Base-by-base conservation (phyloP, 2,113 vertebrate genomes). In the Cheilinus undulatus region DNA sequence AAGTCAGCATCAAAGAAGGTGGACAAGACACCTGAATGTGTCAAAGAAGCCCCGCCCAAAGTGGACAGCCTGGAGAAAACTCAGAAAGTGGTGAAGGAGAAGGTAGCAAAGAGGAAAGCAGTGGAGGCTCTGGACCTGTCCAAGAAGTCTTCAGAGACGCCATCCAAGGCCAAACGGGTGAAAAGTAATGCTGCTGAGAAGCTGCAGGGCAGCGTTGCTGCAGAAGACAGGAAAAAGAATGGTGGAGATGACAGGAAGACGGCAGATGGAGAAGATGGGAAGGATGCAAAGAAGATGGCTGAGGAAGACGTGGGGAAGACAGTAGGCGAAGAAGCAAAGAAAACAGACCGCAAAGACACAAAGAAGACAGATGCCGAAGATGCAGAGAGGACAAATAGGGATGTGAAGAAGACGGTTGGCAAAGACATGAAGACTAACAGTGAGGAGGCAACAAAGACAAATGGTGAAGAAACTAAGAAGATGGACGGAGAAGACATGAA, bases 81-180 rank as follows among this genome's bases (percentile, higher is more conserved):
- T 19, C 43, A 40, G 3, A 81, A 78, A 54, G 20, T 24, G 22
- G 56, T 34, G 2, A 78, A 76, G 42, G 69, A 61, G 1, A 92
- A 90, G 51, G 1, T 32, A 1, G 32, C 17, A 0, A 94, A 94
- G 67, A 90, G 91, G 45, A 94, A 81, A 76, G 80, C 69, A 2
- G 73, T 7, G 0, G 85, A 86, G 42, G 84, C 52, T 0, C 53
- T 88, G 0, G 85, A 90, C 7, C 78, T 86, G 2, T 86, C 85
- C 7, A 62, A 26, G 2, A 81, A 52, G 36, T 58, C 51, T 0
- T 12, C 65, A 10, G 67, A 73, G 36, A 53, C 65, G 3, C 54
- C 51, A 0, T n/a, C 66, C 27, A 92, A 89, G 49, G n/a, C 63
- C 65, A 84, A 80, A 28, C 78, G 86, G 24, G 26, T 61, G 8